phyloP scores from a whole-genome alignment of 2,888 invertebrate species.

The Micropterix aruncella region DNA sequence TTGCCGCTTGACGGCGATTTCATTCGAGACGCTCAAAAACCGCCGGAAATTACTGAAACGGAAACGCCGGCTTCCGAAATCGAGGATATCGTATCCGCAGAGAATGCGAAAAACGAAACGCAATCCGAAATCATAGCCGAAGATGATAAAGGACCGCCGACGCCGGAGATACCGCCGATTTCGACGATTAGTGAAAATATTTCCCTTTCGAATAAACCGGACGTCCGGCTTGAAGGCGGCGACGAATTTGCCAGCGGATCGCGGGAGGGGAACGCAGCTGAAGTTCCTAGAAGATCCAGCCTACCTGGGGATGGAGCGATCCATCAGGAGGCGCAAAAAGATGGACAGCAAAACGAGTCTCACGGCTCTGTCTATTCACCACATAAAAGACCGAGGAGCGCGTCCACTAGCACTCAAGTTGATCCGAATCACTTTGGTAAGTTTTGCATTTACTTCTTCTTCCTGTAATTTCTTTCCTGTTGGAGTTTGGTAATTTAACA shows the following conservation, averaged over 20 bases:
- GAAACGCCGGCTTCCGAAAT: conserved; percentile 7
- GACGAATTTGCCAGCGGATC: conserved; percentile 18
- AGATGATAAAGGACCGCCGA: conserved; percentile 22
- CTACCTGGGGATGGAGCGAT: conserved; percentile 39
- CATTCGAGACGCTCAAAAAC: conserved; percentile 20
- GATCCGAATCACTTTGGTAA: conserved; percentile 76
- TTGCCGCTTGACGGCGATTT: conserved; percentile 32
- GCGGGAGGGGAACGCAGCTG: conserved; percentile 28
- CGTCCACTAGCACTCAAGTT: conserved; percentile 71
- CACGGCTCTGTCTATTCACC: conserved; percentile 41
- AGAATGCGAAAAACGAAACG: conserved; percentile 27
- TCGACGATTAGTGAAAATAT: conserved; percentile 62
- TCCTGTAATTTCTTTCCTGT: too few relatives aligned
- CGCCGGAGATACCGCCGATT: conserved; percentile 51
- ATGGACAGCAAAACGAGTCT: conserved; percentile 26
- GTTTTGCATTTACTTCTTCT: conserved; percentile 14
- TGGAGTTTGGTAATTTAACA: too few relatives aligned
- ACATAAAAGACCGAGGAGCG: conserved; percentile 59
- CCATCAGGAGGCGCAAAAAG: conserved; percentile 27
- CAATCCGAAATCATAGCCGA: conserved; percentile 21
- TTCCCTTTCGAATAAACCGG: conserved; percentile 31
- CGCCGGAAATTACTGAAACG: conserved; percentile 18
- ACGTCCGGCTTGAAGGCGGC: conserved; percentile 20
- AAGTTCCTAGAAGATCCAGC: conserved; percentile 41
- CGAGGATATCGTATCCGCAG: conserved; percentile 18